Evolutionary conservation across 2,797 vertebrate genomes (phyloP).

Genomic region (Sebastes trivittatus): DNA sequence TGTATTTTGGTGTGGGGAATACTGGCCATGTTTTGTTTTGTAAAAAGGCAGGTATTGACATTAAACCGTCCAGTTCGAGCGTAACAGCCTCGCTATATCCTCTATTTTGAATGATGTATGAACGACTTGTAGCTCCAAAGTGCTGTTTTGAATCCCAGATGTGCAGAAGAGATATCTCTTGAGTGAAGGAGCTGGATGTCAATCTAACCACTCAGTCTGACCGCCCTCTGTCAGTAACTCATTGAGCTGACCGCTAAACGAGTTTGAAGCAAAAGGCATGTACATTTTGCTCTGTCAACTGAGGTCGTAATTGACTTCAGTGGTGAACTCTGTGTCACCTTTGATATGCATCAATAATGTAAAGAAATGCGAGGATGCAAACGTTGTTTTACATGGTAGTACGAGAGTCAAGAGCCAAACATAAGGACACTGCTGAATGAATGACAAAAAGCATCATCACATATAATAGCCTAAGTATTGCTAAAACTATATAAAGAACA

Average conservation of each 20-base stretch:
- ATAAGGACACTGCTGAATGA: neutral
- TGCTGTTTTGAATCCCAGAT: neutral
- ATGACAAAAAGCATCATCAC: neutral
- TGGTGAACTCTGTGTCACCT: neutral
- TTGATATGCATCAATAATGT: neutral
- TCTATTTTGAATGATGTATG: neutral
- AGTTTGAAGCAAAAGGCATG: neutral
- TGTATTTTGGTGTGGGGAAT: no score
- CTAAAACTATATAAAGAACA: neutral
- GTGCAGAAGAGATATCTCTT: neutral
- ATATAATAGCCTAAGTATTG: neutral
- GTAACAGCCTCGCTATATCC: neutral
- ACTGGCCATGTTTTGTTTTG: no score
- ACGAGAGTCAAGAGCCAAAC: conserved; percentile 7
- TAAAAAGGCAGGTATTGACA: neutral
- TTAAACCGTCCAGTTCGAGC: neutral
- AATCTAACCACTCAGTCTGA: neutral
- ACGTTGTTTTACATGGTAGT: neutral
- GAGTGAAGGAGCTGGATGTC: neutral
- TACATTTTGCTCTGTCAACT: neutral
- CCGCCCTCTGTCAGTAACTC: neutral
- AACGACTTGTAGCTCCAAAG: conserved; percentile 13
- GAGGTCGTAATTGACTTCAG: neutral
- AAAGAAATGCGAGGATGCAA: neutral
- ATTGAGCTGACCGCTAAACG: neutral